A percentile compares a stretch with the other conserved stretches of the same genome.
phyloP scores from a whole-genome alignment of 2,888 invertebrate species.

The Yponomeuta evonymella region DNA sequence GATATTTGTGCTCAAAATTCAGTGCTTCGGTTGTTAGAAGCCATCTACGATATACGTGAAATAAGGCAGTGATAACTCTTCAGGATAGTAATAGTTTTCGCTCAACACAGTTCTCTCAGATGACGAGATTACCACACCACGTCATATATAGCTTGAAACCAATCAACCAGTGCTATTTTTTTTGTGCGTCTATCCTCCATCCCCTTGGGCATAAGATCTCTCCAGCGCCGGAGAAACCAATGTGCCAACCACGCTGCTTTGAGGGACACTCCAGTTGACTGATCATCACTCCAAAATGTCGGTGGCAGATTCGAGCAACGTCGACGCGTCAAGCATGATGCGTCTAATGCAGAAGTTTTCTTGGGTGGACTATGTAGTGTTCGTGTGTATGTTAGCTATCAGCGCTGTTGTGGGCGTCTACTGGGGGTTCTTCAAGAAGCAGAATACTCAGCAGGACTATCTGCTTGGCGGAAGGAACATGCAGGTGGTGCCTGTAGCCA shows the following conservation, averaged over 20 bases:
- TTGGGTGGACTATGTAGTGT: conserved; percentile 86
- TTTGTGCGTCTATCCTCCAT: no score
- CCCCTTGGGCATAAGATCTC: no score
- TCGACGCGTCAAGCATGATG: conserved; percentile 65
- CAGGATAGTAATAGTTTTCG: not conserved
- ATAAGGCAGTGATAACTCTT: not conserved
- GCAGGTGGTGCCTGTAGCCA: conserved; percentile 87
- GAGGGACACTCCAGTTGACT: no score
- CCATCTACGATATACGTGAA: not conserved
- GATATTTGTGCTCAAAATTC: not conserved
- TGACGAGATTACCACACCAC: no score
- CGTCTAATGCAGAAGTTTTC: conserved; percentile 79
- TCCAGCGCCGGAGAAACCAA: no score
- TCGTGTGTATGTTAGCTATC: conserved; percentile 83
- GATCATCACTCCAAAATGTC: not conserved
- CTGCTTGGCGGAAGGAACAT: conserved; percentile 88
- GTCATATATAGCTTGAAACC: no score
- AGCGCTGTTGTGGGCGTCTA: conserved; percentile 89
- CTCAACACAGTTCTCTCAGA: no score
- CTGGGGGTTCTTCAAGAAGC: conserved; percentile 84
- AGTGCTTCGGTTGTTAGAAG: not conserved
- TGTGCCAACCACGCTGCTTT: no score
- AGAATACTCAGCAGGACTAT: conserved; percentile 80
- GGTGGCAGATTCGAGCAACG: conserved; percentile 19
- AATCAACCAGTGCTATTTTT: no score